A percentile compares a stretch with the other conserved stretches of the same genome.
Evolutionary conservation across 92 coral and sea anemone species (phyloP).

Genomic region (Plumapathes pennacea): DNA sequence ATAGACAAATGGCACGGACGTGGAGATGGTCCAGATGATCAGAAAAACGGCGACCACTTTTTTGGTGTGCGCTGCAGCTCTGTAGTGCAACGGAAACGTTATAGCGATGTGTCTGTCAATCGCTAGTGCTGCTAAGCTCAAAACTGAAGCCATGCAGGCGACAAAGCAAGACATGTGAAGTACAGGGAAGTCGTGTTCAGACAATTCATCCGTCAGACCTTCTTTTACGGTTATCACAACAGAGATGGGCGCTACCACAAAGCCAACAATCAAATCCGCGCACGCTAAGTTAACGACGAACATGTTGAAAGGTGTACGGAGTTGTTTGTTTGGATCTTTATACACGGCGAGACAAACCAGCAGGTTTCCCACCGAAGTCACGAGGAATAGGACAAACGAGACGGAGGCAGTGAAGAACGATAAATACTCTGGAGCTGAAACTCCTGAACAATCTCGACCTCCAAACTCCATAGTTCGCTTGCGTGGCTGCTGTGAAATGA

Average conservation of each 20-base stretch:
- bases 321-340: slow-evolving; percentile 55
- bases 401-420: slow-evolving; percentile 68
- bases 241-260: slow-evolving; percentile 68
- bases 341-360: slow-evolving; percentile 68
- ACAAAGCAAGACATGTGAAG: slow-evolving; percentile 60
- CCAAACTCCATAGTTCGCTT: slow-evolving; percentile 39
- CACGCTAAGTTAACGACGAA: slow-evolving; percentile 74
- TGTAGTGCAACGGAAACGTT: slow-evolving; percentile 44
- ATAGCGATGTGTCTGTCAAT: slow-evolving; percentile 69
- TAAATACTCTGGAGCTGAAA: slow-evolving; percentile 52
- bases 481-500: too few relatives aligned
- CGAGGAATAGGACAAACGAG: slow-evolving; percentile 39
- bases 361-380: slow-evolving; percentile 67
- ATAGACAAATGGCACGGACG: slow-evolving; percentile 56
- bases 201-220: slow-evolving; percentile 37
- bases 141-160: slow-evolving; percentile 65
- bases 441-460: slow-evolving; percentile 35
- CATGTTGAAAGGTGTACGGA: slow-evolving; percentile 73
- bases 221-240: slow-evolving; percentile 58
- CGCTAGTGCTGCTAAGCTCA: slow-evolving; percentile 69
- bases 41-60: slow-evolving; percentile 35
- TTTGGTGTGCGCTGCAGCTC: slow-evolving; percentile 19
- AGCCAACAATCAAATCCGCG: slow-evolving; percentile 79
- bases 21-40: slow-evolving; percentile 56
- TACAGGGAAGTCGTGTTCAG: slow-evolving; percentile 13